These are phyloP conservation scores for Labia minor DNA, from an alignment of 2,888 invertebrate genomes.

Conservation along the genomic window DNA sequence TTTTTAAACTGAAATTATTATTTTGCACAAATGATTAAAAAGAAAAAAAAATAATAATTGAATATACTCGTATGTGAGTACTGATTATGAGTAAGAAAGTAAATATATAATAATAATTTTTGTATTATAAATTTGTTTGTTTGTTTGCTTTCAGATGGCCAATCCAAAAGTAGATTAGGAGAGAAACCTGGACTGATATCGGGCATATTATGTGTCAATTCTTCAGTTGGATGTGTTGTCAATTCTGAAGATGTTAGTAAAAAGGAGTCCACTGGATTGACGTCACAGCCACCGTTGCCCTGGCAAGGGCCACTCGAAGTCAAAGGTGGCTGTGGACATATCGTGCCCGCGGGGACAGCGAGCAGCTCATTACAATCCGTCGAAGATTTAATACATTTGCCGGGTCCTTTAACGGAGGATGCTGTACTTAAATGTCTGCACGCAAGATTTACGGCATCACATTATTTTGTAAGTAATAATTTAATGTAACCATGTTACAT, in stretches of 20 bases:
- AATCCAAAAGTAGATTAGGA: neutral
- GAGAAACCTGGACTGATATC: neutral
- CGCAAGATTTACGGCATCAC: slow-evolving; percentile 73
- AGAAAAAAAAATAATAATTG: too few species aligned
- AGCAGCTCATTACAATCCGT: slow-evolving; percentile 32
- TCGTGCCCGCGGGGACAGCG: slow-evolving; percentile 19
- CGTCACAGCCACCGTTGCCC: neutral
- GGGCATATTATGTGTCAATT: neutral
- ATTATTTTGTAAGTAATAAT: slow-evolving; percentile 82
- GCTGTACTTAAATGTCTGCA: slow-evolving; percentile 85
- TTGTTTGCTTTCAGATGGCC: neutral
- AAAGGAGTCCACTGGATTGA: neutral
- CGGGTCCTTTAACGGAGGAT: slow-evolving; percentile 87
- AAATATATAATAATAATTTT: too few species aligned
- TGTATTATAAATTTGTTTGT: too few species aligned
- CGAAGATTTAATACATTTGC: slow-evolving; percentile 84
- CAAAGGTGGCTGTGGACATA: slow-evolving; percentile 24
- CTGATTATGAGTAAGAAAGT: too few species aligned
- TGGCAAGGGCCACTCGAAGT: slow-evolving; percentile 21
- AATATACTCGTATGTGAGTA: too few species aligned
- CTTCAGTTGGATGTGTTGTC: neutral
- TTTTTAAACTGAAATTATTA: too few species aligned
- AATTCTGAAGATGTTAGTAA: neutral
- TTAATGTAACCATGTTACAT: too few species aligned
- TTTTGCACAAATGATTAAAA: too few species aligned